Base-by-base conservation (phyloP, 2,797 vertebrate species). In the Cuculus canorus region DNA sequence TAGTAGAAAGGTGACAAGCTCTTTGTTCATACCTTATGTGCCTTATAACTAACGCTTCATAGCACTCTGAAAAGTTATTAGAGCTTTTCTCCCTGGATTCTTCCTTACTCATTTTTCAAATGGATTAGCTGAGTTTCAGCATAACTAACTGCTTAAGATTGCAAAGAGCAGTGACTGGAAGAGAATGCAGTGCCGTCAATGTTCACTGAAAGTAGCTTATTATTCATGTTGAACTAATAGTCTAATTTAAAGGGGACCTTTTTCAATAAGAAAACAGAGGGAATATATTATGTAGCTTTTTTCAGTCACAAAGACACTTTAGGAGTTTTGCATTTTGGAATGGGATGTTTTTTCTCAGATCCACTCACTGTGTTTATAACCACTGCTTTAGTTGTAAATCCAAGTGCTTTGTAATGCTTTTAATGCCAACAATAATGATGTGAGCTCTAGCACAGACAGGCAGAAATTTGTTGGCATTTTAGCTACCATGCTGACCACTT, bases 151-250 rank as follows among this genome's bases (percentile, higher is more conserved):
- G 54, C 79, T 82, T 84, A 91, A 92, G 39, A 88, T 30, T 39
- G 78, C 79, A 88, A 70, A 88, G 54, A 59, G 77, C 92, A 93
- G 41, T 84, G 77, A 88, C 86, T 92, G 83, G 83, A 95, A 95
- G 59, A 90, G 65, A 93, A 96, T 45, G 52, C 27, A 69, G 32
- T 73, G 35, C 32, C 35, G 43, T 86, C 35, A 52, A 33, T 21
- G 45, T 35, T 71, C 37, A 25, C 13, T 21, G 76, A 56, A 80
- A 79, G 52, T 48, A 66, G 70, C 48, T 91, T 60, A 88, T 6
- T 39, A 94, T 48, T 86, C 45, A 33, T 14, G n/a, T 82, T 66
- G 61, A 81, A 80, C 57, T 61, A 79, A 69, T 7, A 52, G 41
- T 24, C 17, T 79, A 54, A 79, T 84, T 92, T 72, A 86, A 86